Percentiles rank a stretch among this genome's conserved stretches.
Conservation (phyloP, 2,797 vertebrate genomes). For the Eleutherodactylus coqui region DNA sequence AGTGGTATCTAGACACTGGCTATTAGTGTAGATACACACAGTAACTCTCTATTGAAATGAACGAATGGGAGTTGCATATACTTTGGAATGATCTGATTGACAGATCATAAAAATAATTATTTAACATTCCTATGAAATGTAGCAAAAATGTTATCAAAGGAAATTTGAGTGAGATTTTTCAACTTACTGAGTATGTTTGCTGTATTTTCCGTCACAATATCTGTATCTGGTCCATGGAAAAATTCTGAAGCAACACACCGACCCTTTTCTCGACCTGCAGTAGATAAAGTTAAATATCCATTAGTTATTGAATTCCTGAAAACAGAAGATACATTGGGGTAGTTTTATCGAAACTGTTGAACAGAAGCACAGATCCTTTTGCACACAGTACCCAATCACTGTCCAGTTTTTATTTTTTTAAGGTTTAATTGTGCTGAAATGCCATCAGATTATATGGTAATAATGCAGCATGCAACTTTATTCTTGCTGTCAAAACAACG, state of each 20-base stretch:
- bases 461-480: not conserved
- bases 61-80: no score
- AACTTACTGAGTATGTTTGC: conserved; percentile 94
- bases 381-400: no score
- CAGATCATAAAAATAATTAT: not conserved
- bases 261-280: conserved; percentile 75
- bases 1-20: no score
- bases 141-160: not conserved
- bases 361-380: no score
- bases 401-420: not conserved
- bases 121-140: not conserved
- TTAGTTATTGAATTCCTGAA: not conserved
- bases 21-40: no score
- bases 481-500: no score
- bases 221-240: conserved; percentile 90
- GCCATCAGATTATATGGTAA: not conserved
- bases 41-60: no score
- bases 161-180: not conserved
- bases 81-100: no score
- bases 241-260: conserved; percentile 91
- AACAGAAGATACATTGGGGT: not conserved
- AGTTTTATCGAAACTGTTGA: no score
- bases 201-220: conserved; percentile 93
- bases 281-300: not conserved
- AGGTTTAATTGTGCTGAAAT: no score